These are phyloP conservation scores for Corythucha ciliata DNA, from an alignment of 2,888 invertebrate species.

Conservation along the genomic window DNA sequence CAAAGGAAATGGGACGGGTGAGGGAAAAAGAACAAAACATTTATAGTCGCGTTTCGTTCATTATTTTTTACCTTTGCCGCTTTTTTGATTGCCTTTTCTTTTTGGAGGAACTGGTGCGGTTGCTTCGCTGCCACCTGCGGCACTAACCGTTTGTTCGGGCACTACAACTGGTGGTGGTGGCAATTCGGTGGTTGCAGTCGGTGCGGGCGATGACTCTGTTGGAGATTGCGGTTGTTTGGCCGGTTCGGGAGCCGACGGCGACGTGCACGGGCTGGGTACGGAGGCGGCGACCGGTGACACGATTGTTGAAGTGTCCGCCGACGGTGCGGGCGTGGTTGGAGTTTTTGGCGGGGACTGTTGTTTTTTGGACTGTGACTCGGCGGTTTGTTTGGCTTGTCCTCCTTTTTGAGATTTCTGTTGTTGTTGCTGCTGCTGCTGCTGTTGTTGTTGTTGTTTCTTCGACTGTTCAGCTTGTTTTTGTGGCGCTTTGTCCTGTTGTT, in stretches of 20 bases:
- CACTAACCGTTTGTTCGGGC: slow-evolving; percentile 14
- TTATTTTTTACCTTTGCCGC: slow-evolving; percentile 18
- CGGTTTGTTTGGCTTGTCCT: slow-evolving; percentile 18
- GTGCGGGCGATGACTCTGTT: slow-evolving; percentile 27
- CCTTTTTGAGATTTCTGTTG: slow-evolving; percentile 17
- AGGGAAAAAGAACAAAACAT: too few species aligned
- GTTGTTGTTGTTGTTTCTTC: slow-evolving; percentile 14
- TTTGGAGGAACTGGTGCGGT: slow-evolving; percentile 35
- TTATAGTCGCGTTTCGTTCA: too few species aligned
- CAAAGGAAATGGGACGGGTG: too few species aligned
- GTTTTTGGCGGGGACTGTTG: slow-evolving; percentile 16
- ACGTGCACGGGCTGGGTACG: too few species aligned
- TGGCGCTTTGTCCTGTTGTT: slow-evolving; percentile 6
- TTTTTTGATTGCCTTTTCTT: slow-evolving; percentile 16
- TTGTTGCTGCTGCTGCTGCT: slow-evolving; percentile 11
- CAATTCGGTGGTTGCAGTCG: slow-evolving; percentile 20
- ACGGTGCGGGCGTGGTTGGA: slow-evolving; percentile 5
- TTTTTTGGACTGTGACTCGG: slow-evolving; percentile 16
- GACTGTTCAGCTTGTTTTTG: slow-evolving; percentile 13
- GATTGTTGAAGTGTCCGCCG: slow-evolving; percentile 1
- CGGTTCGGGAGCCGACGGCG: not conserved
- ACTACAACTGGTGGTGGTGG: slow-evolving; percentile 13
- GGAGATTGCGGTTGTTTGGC: slow-evolving; percentile 24
- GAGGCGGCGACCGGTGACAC: too few species aligned
- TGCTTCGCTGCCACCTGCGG: slow-evolving; percentile 1